A percentile compares a stretch with the other conserved stretches of the same genome.
phyloP scores from a whole-genome alignment of 2,797 vertebrate species.

The Tenualosa ilisha region DNA sequence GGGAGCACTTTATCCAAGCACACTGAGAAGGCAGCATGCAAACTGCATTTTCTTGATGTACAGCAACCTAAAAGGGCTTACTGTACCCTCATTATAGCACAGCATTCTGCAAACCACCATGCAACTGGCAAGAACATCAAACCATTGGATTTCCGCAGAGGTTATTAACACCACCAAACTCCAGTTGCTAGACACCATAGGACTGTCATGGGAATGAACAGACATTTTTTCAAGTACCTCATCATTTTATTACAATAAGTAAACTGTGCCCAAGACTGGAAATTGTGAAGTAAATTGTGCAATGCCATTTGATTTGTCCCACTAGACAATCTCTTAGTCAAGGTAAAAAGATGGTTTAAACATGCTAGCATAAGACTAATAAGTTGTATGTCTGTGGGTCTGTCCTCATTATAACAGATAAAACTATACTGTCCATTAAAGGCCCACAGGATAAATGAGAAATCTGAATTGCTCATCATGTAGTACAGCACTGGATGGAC shows the following conservation, averaged over 20 bases:
- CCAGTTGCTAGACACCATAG: neutral
- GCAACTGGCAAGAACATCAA: slow-evolving; percentile 21
- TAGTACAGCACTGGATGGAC: neutral
- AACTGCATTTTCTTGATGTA: neutral
- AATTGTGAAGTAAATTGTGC: neutral
- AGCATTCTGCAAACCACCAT: neutral
- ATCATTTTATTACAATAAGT: neutral
- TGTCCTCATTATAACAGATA: neutral
- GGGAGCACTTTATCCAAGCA: neutral
- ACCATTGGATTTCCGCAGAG: neutral
- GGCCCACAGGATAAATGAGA: neutral
- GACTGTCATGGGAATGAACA: neutral
- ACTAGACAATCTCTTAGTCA: neutral
- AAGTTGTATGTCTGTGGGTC: neutral
- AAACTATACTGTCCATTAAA: neutral
- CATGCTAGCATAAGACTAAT: neutral
- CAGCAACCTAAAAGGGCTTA: neutral
- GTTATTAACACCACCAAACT: neutral
- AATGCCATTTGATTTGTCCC: neutral
- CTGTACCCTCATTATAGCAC: neutral
- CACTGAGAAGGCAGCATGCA: neutral
- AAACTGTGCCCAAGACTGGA: neutral
- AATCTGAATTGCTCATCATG: neutral
- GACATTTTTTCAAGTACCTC: neutral
- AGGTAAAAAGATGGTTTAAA: neutral